Evolutionary conservation across 30 jellyfish, hydroid and myxozoan species (phyloP).

Genomic region (Cassiopea andromeda): DNA sequence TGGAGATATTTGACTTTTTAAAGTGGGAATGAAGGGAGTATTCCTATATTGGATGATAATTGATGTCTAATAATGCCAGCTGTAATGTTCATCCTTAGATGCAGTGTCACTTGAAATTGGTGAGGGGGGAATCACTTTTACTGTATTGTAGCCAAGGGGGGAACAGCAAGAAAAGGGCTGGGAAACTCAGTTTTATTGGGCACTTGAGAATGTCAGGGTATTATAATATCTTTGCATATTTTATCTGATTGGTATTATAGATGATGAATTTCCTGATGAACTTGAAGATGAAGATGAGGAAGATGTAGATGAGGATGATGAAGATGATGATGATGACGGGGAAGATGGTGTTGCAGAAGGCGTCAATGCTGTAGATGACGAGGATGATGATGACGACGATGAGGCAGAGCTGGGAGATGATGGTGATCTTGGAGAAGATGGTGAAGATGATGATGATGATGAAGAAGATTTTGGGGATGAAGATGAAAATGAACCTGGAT

Average conservation of each 20-base stretch:
- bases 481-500: constrained; percentile 88
- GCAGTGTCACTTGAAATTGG: too few relatives aligned
- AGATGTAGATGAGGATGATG: constrained; percentile 80
- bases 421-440: constrained; percentile 59
- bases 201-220: neutral
- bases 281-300: constrained; percentile 62
- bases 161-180: too few relatives aligned
- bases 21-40: too few relatives aligned
- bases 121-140: too few relatives aligned
- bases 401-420: constrained; percentile 80
- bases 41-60: too few relatives aligned
- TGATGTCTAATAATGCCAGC: too few relatives aligned
- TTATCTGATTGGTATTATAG: constrained; percentile 11
- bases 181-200: neutral
- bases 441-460: constrained; percentile 79
- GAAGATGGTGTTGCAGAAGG: constrained; percentile 66
- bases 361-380: constrained; percentile 74
- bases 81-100: too few relatives aligned
- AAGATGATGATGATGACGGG: constrained; percentile 71
- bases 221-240: neutral
- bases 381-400: constrained; percentile 85
- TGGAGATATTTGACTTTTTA: too few relatives aligned
- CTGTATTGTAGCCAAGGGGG: too few relatives aligned
- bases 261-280: constrained; percentile 62
- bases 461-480: constrained; percentile 89